Base-by-base conservation (phyloP, 2,113 vertebrate species). In the Corythaeola cristata region DNA sequence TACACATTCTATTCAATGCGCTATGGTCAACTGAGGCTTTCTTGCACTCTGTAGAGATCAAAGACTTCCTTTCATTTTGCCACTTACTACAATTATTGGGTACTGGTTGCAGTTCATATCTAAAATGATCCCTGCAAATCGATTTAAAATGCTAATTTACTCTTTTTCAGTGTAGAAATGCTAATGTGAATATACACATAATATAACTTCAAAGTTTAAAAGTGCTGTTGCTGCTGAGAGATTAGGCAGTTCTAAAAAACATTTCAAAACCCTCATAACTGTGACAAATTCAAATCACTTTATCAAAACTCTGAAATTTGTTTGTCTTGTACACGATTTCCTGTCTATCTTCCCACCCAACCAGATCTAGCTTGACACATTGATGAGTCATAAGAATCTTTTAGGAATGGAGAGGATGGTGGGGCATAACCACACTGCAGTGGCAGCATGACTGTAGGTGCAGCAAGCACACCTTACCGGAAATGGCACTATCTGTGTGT, bases 361-460 rank as follows among this genome's bases (percentile, higher is more conserved):
- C 2, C 55, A 94, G 41, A 33, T 67, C 28, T 64, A 68, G n/a
- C 22, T 27, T 71, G 59, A 89, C 39, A 56, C 16, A 11, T 1
- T 32, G 35, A 58, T 32, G 20, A 52, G 28, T 63, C 64, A 66
- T 32, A 68, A 33, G 16, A 52, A 52, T 11, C 71, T 73, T 47
- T 21, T 30, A 30, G 47, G 23, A 62, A 60, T 1, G 2, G 20
- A 81, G 32, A 13, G 11, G 8, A 7, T 1, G 8, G 81, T 30
- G 20, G 18, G 21, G 13, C 52, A 72, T 1, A 1, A 49, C n/a
- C 71, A 77, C 12, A 13, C 19, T 7, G 15, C 47, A 52, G 33
- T 3, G 2, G 32, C 50, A 76, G 12, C 33, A 12, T 0, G 6
- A 50, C 39, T 27, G 19, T 3, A 2, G 23, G 18, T 23, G 16